Evolutionary conservation across 1,140 invertebrate species (phyloP).

Genomic region (Meloidogyne exigua): DNA sequence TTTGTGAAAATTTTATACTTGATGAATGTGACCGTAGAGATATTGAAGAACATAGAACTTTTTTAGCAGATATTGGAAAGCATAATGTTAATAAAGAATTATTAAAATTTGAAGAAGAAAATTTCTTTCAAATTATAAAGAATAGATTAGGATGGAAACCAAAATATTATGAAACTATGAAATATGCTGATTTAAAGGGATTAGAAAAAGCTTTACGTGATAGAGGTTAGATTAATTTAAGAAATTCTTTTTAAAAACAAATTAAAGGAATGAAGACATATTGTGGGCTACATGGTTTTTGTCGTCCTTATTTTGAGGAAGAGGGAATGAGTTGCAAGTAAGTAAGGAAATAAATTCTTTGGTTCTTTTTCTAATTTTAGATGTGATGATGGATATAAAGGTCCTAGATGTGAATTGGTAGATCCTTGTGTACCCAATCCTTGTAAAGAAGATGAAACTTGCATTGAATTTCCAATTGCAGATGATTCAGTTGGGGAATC

Average conservation of each 20-base stretch:
- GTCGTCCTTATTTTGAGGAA: conserved; percentile 14
- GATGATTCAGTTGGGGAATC: conserved; percentile 2
- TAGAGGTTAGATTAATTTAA: neutral
- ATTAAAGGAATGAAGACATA: conserved; percentile 23
- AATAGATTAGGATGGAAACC: neutral
- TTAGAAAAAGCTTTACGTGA: conserved; percentile 2
- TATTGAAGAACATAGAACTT: conserved; percentile 3
- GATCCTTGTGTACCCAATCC: conserved; percentile 26
- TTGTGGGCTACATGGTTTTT: conserved; percentile 16
- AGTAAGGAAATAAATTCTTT: neutral
- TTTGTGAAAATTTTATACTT: conserved; percentile 28
- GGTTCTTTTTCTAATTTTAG: conserved; percentile 12
- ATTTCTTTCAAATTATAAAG: conserved; percentile 11
- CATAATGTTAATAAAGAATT: neutral
- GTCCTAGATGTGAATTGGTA: conserved; percentile 30
- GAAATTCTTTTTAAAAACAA: neutral
- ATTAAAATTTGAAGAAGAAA: neutral
- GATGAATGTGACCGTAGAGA: conserved; percentile 29
- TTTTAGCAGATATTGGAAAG: neutral
- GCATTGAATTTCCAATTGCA: conserved; percentile 28
- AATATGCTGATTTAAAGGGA: neutral
- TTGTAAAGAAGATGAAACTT: conserved; percentile 35
- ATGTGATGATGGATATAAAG: conserved; percentile 31
- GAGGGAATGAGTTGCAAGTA: conserved; percentile 20
- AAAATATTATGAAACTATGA: neutral